phyloP scores from a whole-genome alignment of 2,888 invertebrate genomes.

The Dolichomitus sp. region DNA sequence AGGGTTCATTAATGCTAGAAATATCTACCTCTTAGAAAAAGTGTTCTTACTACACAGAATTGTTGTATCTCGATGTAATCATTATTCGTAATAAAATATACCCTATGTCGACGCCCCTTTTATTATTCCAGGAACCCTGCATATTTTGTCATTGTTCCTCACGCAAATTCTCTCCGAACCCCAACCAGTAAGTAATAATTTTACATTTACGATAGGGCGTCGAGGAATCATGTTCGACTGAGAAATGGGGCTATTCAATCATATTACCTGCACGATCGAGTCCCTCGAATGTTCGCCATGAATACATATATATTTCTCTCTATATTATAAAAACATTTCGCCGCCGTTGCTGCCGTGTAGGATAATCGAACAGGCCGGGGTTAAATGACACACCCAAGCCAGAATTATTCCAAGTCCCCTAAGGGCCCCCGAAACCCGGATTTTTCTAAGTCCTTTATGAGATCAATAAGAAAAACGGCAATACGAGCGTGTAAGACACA shows the following conservation, averaged over 20 bases:
- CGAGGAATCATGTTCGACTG: background rate
- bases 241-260: slow-evolving; percentile 33
- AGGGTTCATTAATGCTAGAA: no score
- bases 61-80: background rate
- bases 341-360: no score
- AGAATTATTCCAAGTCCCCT: no score
- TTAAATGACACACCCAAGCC: no score
- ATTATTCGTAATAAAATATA: background rate
- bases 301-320: background rate
- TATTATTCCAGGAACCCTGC: background rate
- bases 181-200: slow-evolving; percentile 1
- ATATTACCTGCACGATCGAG: slow-evolving; percentile 45
- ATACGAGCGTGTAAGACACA: no score
- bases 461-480: no score
- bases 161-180: background rate
- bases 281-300: slow-evolving; percentile 23
- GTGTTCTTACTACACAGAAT: background rate
- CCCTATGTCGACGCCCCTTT: background rate
- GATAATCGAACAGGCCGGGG: no score
- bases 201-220: slow-evolving; percentile 3
- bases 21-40: no score
- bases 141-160: background rate
- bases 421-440: no score
- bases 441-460: no score
- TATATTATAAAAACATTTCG: no score